Conservation (phyloP, 2,888 invertebrate species). For the Hirtodrosophila confusa region DNA sequence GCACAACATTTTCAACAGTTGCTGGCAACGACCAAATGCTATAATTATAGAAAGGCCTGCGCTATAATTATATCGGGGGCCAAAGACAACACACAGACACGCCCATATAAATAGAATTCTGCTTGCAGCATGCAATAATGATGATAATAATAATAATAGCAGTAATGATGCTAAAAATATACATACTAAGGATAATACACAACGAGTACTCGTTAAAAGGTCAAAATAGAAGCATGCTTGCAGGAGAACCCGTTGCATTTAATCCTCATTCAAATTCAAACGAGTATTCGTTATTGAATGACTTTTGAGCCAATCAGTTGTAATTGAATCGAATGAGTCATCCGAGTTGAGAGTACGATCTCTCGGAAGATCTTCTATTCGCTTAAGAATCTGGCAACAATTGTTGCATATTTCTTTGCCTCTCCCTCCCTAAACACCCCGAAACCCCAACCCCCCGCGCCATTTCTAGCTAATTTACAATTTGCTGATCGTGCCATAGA, state of each 20-base stretch:
- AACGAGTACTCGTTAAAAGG: too few relatives aligned
- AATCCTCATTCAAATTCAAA: too few relatives aligned
- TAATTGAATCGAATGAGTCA: too few relatives aligned
- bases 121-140: conserved; percentile 21
- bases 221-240: too few relatives aligned
- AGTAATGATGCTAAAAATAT: not conserved
- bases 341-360: too few relatives aligned
- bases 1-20: conserved; percentile 54
- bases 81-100: conserved; percentile 64
- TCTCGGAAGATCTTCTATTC: too few relatives aligned
- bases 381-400: conserved; percentile 3
- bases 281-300: too few relatives aligned
- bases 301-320: too few relatives aligned
- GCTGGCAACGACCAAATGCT: conserved; percentile 49
- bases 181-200: too few relatives aligned
- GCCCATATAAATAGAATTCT: conserved; percentile 69
- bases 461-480: conserved; percentile 67
- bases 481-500: conserved; percentile 69
- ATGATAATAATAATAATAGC: conserved; percentile 4
- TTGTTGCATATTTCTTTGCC: conserved; percentile 11
- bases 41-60: conserved; percentile 70
- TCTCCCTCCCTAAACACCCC: not conserved
- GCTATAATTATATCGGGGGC: conserved; percentile 72
- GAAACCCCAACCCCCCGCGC: not conserved
- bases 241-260: too few relatives aligned